These are phyloP conservation scores for Drosophila erecta DNA, from an alignment of 1,140 invertebrate species.

Conservation along the genomic window DNA sequence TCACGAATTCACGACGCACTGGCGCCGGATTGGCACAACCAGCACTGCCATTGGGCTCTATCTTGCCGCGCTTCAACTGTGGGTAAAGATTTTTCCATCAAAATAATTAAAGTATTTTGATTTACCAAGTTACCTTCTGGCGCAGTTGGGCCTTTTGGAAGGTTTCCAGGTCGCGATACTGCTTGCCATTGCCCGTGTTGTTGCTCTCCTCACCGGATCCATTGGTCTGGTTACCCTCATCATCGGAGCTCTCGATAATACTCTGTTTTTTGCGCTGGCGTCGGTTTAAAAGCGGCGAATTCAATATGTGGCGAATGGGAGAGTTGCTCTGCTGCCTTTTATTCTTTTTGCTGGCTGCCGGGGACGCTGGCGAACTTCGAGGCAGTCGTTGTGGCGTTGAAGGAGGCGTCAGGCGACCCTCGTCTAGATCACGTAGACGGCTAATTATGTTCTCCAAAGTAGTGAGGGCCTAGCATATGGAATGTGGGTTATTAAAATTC, in stretches of 20 bases:
- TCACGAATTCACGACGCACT: conserved; percentile 92
- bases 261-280: conserved; percentile 89
- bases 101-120: neutral
- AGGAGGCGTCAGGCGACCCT: conserved; percentile 85
- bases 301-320: conserved; percentile 92
- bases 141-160: conserved; percentile 97
- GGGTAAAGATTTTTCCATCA: conserved; percentile 29
- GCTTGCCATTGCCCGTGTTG: conserved; percentile 86
- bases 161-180: conserved; percentile 95
- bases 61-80: conserved; percentile 88
- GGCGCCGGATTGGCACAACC: conserved; percentile 84
- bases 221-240: conserved; percentile 90
- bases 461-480: conserved; percentile 84
- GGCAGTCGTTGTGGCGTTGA: conserved; percentile 88
- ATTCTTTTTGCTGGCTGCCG: conserved; percentile 89
- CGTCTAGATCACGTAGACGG: conserved; percentile 85
- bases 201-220: conserved; percentile 79
- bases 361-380: conserved; percentile 89
- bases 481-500: neutral
- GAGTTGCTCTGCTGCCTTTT: conserved; percentile 91
- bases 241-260: conserved; percentile 93
- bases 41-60: conserved; percentile 86
- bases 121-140: conserved; percentile 90
- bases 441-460: conserved; percentile 86
- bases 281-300: conserved; percentile 91